Percentiles rank a stretch among this genome's conserved stretches.
Conservation (phyloP, 2,113 vertebrate species). For the Pangasianodon hypophthalmus region DNA sequence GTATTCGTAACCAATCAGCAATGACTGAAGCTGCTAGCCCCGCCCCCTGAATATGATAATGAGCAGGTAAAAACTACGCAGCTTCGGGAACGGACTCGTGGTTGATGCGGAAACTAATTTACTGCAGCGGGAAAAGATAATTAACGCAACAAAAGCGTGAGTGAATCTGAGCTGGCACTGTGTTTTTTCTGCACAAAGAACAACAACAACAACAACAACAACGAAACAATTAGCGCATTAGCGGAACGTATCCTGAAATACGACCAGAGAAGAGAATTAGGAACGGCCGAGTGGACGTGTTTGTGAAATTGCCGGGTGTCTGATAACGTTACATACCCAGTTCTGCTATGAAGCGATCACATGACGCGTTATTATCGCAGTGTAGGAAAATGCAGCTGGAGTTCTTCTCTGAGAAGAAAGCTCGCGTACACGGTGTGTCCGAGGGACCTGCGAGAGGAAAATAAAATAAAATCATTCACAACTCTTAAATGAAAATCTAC, state of each 20-base stretch:
- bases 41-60: background rate
- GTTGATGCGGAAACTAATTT: background rate
- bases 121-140: background rate
- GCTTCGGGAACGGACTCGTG: background rate
- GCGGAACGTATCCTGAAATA: background rate
- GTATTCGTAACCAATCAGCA: background rate
- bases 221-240: background rate
- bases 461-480: background rate
- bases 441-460: constrained; percentile 38
- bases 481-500: background rate
- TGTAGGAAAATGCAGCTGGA: constrained; percentile 32
- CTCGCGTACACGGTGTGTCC: accelerated
- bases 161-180: too few species aligned
- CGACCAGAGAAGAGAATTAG: background rate
- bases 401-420: background rate
- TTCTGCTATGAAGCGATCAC: background rate
- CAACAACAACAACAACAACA: background rate
- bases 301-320: background rate
- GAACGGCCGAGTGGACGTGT: background rate
- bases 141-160: background rate
- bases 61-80: background rate
- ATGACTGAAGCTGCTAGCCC: background rate
- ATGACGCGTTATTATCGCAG: constrained; percentile 12
- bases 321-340: background rate
- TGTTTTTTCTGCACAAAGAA: too few species aligned